Base-by-base conservation (phyloP, 2,888 invertebrate genomes). In the Chrysolina americana region DNA sequence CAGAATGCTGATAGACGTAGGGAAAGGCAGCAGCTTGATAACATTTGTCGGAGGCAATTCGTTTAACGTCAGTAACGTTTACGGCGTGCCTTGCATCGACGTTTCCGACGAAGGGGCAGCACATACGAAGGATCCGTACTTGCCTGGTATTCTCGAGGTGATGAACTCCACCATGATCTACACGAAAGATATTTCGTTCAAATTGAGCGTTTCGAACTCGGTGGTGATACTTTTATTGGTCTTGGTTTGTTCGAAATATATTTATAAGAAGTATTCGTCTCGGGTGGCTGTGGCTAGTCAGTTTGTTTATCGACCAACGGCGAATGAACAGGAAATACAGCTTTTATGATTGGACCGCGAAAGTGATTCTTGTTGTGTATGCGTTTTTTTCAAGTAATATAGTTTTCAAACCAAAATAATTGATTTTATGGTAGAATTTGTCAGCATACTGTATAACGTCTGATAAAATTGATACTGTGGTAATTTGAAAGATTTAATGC, bases 21-120 rank as follows among this genome's bases (percentile, higher is more conserved):
- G 41, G 17, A 50, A 64, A 5, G 73, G 66, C 62, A 71, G 66
- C 68, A 71, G 48, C 62, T 23, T 64, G 3, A 8, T 73, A 17
- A 41, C 50, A 1, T 41, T 77, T 4, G 70, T 23, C 21, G 50
- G 48, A 0, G 77, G 75, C 9, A 53, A 23, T 15, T 70, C 41
- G 41, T 77, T 64, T n/a, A 77, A 75, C 47, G 71, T 77, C 13
- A 77, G 75, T 50, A 77, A 77, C 44, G 69, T 77, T 23, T 72
- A 70, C 21, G 77, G 77, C 10, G 68, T 77, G 56, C 71, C 75
- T 64, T 77, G 77, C 68, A 69, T 41, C 23, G 71, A 74, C 23
- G 69, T 19, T 10, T 41, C 41, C 3, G 59, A 70, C n/a, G 13
- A 8, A 15, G 36, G 48, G 9, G 48, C 21, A 63, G 21, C 9